Evolutionary conservation across 2,797 vertebrate species (phyloP).

Genomic region (Rhabdomys pumilio): DNA sequence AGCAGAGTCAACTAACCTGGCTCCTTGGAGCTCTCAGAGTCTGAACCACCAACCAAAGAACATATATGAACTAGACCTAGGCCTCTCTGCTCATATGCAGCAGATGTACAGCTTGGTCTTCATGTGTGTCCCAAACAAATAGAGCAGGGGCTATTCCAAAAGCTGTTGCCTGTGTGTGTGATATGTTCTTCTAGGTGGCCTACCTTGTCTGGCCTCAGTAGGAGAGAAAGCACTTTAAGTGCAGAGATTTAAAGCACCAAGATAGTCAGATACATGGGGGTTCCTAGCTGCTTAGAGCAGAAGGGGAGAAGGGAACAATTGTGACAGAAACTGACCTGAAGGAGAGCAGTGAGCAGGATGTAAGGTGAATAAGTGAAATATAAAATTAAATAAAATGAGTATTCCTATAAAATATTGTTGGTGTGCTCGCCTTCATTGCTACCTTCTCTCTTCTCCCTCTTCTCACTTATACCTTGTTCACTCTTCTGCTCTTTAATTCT

Average conservation of each 20-base stretch:
- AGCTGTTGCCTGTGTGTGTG: not conserved
- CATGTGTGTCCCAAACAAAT: not conserved
- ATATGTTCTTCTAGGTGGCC: not conserved
- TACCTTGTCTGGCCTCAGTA: not conserved
- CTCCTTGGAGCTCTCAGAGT: too few relatives aligned
- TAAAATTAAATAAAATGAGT: too few relatives aligned
- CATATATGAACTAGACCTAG: not conserved
- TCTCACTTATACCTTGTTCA: not conserved
- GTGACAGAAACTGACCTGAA: fast-evolving
- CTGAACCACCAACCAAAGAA: not conserved
- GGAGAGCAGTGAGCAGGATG: too few relatives aligned
- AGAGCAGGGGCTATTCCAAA: not conserved
- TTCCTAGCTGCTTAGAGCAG: too few relatives aligned
- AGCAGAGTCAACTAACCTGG: too few relatives aligned
- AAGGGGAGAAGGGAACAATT: too few relatives aligned
- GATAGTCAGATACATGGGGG: too few relatives aligned
- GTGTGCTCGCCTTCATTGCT: too few relatives aligned
- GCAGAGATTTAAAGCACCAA: too few relatives aligned
- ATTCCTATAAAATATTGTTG: not conserved
- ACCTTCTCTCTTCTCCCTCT: not conserved
- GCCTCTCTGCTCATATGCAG: not conserved
- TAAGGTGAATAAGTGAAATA: not conserved
- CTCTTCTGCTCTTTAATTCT: not conserved
- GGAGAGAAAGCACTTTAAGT: not conserved
- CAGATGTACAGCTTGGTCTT: not conserved